Evolutionary conservation across 2,797 vertebrate genomes (phyloP).

Genomic region (Sandelia bainsii): DNA sequence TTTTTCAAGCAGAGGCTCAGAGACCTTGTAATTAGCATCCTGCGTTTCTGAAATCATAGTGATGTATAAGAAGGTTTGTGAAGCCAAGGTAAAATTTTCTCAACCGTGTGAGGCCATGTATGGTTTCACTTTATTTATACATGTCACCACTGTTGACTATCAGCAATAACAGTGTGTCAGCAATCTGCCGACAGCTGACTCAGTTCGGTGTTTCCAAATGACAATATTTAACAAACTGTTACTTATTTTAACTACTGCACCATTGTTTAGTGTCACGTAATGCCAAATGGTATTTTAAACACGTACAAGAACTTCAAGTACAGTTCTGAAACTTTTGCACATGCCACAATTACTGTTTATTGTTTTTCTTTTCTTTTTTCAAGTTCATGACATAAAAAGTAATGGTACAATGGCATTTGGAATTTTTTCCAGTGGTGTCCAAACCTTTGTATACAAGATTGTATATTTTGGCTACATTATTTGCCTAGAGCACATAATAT

Average conservation of each 20-base stretch:
- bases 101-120: accelerated
- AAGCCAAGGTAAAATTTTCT: conserved; percentile 27
- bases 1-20: conserved; percentile 11
- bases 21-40: conserved; percentile 45
- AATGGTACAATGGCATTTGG: too few species aligned
- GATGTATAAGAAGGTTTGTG: conserved; percentile 13
- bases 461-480: background rate
- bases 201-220: conserved; percentile 7
- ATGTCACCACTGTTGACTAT: conserved; percentile 7
- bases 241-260: conserved; percentile 6
- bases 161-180: conserved; percentile 16
- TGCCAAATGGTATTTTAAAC: background rate
- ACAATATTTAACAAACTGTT: background rate
- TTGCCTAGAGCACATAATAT: background rate
- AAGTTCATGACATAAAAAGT: background rate
- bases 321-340: background rate
- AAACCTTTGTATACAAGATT: too few species aligned
- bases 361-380: background rate
- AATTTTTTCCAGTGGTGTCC: too few species aligned
- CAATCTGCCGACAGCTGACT: conserved; percentile 11
- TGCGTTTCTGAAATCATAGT: background rate
- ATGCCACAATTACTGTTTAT: background rate
- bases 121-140: conserved; percentile 20
- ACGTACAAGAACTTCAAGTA: background rate
- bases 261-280: background rate